These are phyloP conservation scores for Coendou prehensilis DNA, from an alignment of 2,797 vertebrate species.

Conservation along the genomic window DNA sequence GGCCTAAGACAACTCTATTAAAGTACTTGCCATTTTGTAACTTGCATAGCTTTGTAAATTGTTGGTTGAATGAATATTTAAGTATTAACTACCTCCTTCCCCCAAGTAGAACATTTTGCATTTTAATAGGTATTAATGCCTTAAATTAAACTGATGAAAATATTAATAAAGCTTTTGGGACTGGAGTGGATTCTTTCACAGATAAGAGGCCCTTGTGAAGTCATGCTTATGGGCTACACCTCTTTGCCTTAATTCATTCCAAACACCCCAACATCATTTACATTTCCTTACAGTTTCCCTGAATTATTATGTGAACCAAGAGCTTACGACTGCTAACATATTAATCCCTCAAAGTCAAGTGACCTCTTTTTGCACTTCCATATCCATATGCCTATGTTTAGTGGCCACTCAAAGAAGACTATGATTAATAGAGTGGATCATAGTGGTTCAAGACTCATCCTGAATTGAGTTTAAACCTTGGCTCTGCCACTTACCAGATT, in stretches of 20 bases:
- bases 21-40: background rate
- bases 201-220: background rate
- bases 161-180: background rate
- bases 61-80: background rate
- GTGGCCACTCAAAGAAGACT: background rate
- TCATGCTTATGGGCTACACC: background rate
- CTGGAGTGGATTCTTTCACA: background rate
- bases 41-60: background rate
- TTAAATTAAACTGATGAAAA: conserved; percentile 24
- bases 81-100: background rate
- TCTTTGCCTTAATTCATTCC: background rate
- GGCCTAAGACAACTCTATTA: background rate
- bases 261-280: background rate
- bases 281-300: background rate
- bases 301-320: background rate
- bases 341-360: conserved; percentile 47
- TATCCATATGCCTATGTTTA: background rate
- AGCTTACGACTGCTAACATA: background rate
- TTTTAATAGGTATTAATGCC: conserved; percentile 48
- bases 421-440: background rate
- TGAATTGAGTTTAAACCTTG: background rate
- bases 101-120: background rate
- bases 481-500: background rate
- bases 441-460: background rate
- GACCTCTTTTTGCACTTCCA: background rate